Base-by-base conservation (phyloP, 1,140 invertebrate genomes). In the Drosophila athabasca region DNA sequence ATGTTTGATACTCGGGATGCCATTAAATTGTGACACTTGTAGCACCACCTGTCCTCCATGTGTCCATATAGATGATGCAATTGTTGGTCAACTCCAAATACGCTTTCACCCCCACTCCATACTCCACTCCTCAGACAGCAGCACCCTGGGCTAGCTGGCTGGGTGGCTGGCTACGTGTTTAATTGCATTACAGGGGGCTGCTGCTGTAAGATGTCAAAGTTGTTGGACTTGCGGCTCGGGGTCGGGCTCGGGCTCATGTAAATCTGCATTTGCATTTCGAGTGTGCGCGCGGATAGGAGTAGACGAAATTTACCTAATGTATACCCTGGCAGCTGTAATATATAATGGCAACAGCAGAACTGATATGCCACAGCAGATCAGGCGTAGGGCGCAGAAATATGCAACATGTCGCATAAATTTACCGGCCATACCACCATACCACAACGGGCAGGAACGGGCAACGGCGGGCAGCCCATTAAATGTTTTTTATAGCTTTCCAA, bases 171-270 rank as follows among this genome's bases (percentile, higher is more conserved):
- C 35, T 39, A 39, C 35, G 35, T 39, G 35, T 39, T 2, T 39
- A 39, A 39, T 39, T 39, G 35, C 11, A 11, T 35, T 35, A 9
- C 3, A 35, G 31, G 31, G 29, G 31, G 35, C 35, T 39, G 35
- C 35, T 59, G 53, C 39, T 26, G 59, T 45, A 54, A 55, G 31
- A 64, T 70, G 70, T 79, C 75, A 78, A 57, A 82, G 70, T 75
- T 57, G 52, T 59, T 79, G 70, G 64, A 83, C 79, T 70, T 62
- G 69, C 31, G 69, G 22, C 79, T 70, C 55, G 69, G 29, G 69
- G 22, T 60, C 74, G 35, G 17, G 1, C 17, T 19, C 17, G 17
- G 17, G 1, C 17, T 19, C 17, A 1, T 41, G n/a, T 45, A 26
- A 43, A 71, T 61, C 53, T 53, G 55, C 67, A 75, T 79, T 60